Evolutionary conservation across 2,888 invertebrate genomes (phyloP), one percentile per base, ranked within the genome.

Genomic region (Acleris holmiana): DNA sequence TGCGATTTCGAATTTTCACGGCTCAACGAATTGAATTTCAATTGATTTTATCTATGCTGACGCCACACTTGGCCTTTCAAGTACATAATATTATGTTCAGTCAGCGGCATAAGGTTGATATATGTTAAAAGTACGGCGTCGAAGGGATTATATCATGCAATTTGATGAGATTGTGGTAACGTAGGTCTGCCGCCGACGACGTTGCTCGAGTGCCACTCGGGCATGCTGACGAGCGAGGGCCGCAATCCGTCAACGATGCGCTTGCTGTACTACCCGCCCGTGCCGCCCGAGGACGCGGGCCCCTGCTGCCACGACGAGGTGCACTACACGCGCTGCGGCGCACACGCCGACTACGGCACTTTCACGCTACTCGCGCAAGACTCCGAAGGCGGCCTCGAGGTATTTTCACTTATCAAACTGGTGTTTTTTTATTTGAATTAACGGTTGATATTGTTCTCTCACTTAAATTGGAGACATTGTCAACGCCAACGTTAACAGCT

Each of bases 281-380:
- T 94, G 49, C 93, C 94, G 19, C 94, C 94, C 15, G 94, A 94
- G 69, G 94, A 94, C 76, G 94, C 92, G 65, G 91, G 93, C 54
- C 91, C 92, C 8, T 87, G 93, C 72, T 83, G 85, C 69, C 76
- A 77, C 67, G 74, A 74, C 65, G 79, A 85, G 69, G 80, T 80
- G 67, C 80, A 83, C 62, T 93, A 92, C 85, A 94, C 94, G 47
- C 93, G 96, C 46, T 96, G 95, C 77, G 95, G 95, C 1, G 94
- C 95, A 1, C 96, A 96, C 80, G 94, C 95, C 23, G 96, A 97
- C 83, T 95, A 95, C 71, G 96, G 96, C 69, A 96, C 96, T 54
- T 95, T 97, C 80, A 96, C 96, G 17, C 88, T 97, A 67, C 88
- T 96, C 49, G 94, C 96, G 44, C 94, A 96, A 86, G 96, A 97